Conservation (phyloP, 2,888 invertebrate genomes). For the Athrips mouffetella region DNA sequence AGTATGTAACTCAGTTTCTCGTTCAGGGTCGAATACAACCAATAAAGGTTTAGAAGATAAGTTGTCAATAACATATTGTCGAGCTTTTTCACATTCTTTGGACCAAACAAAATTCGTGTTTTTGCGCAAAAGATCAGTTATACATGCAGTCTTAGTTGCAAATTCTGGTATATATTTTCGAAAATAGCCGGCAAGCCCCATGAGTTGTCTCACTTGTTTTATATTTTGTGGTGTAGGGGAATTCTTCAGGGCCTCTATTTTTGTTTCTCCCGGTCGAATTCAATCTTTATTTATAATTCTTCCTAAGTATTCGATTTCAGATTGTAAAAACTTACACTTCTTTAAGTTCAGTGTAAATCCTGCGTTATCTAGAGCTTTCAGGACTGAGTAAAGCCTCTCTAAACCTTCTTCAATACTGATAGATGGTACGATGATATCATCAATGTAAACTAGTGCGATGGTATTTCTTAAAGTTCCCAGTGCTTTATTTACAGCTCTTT, state of each 20-base stretch:
- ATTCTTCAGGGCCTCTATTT: neutral
- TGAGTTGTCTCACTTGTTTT: constrained; percentile 10
- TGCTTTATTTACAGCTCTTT: neutral
- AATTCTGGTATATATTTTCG: neutral
- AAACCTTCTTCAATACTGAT: too few species aligned
- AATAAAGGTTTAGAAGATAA: neutral
- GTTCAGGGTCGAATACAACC: neutral
- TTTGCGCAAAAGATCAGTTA: too few species aligned
- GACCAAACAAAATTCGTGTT: neutral
- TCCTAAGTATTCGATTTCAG: neutral
- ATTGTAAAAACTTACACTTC: neutral
- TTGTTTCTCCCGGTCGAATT: neutral
- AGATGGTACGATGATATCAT: too few species aligned
- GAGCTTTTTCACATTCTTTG: neutral
- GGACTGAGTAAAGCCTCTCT: neutral
- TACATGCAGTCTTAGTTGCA: neutral
- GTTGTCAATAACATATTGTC: neutral
- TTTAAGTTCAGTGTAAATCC: neutral
- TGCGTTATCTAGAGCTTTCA: neutral
- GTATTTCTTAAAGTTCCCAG: neutral
- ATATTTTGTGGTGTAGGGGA: neutral
- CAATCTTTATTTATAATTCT: neutral
- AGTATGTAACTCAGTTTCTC: too few species aligned
- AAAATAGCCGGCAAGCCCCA: constrained; percentile 2
- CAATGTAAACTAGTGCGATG: neutral